These are phyloP conservation scores for Crotophaga sulcirostris DNA, from an alignment of 2,113 vertebrate species.

Conservation along the genomic window DNA sequence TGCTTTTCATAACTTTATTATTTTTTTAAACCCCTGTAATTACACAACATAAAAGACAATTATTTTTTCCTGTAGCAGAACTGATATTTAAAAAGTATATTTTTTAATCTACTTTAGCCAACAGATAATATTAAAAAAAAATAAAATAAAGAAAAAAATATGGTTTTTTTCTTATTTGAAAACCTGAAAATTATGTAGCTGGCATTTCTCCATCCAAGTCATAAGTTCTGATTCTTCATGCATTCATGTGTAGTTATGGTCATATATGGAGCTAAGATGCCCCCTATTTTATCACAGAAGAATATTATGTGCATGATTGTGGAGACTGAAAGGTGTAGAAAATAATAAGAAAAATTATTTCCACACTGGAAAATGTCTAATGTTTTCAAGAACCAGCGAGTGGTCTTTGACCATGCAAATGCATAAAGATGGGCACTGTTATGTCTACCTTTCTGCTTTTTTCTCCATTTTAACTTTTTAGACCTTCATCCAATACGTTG, in stretches of 20 bases:
- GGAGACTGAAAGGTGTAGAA: not conserved
- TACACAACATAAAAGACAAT: not conserved
- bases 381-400: not conserved
- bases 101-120: rapidly evolving
- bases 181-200: not conserved
- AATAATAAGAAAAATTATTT: not conserved
- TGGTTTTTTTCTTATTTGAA: not conserved
- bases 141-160: not conserved
- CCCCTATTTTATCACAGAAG: not conserved
- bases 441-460: rapidly evolving
- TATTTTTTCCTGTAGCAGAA: not conserved
- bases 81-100: not conserved
- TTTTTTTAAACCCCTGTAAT: not conserved
- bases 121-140: not conserved
- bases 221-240: not conserved
- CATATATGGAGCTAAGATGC: not conserved
- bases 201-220: not conserved
- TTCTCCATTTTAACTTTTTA: not conserved
- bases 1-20: not conserved
- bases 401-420: not conserved
- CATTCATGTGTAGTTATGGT: rapidly evolving
- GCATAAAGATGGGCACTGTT: not conserved
- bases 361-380: not conserved
- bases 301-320: not conserved
- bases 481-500: not conserved